Evolutionary conservation across 2,888 invertebrate genomes (phyloP).

Genomic region (Trissolcus japonicus): DNA sequence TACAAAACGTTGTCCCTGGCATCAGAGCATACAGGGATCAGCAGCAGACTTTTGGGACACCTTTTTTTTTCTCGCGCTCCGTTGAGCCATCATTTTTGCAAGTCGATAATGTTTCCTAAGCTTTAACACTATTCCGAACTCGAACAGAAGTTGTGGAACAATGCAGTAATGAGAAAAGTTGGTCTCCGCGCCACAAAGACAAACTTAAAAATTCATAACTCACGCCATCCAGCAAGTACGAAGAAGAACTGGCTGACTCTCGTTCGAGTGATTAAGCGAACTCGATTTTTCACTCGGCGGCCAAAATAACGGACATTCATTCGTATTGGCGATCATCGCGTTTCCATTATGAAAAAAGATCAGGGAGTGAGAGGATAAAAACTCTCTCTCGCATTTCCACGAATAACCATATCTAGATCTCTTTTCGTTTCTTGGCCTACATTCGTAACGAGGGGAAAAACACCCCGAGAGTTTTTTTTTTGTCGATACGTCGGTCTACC

Average conservation of each 20-base stretch:
- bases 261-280: conserved; percentile 31
- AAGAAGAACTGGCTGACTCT: conserved; percentile 6
- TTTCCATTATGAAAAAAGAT: conserved; percentile 28
- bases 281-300: conserved; percentile 12
- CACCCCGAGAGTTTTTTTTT: conserved; percentile 26
- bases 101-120: conserved; percentile 45
- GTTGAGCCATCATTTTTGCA: conserved; percentile 25
- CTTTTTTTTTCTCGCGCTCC: conserved; percentile 7
- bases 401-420: conserved; percentile 36
- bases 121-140: conserved; percentile 35
- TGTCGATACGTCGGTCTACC: conserved; percentile 38
- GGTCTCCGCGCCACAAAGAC: conserved; percentile 33
- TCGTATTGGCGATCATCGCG: conserved; percentile 17
- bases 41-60: conserved; percentile 22
- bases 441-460: conserved; percentile 33
- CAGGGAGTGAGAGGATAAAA: conserved; percentile 19
- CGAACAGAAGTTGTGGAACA: conserved; percentile 47
- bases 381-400: conserved; percentile 31
- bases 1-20: too few relatives aligned
- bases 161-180: conserved; percentile 55
- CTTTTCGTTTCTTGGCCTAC: conserved; percentile 50
- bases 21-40: conserved; percentile 9
- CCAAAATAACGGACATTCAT: not conserved
- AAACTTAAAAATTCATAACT: conserved; percentile 46
- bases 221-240: conserved; percentile 9